A percentile compares a stretch with the other conserved stretches of the same genome.
Conservation (phyloP, 2,888 invertebrate genomes). For the Psylliodes chrysocephalus region DNA sequence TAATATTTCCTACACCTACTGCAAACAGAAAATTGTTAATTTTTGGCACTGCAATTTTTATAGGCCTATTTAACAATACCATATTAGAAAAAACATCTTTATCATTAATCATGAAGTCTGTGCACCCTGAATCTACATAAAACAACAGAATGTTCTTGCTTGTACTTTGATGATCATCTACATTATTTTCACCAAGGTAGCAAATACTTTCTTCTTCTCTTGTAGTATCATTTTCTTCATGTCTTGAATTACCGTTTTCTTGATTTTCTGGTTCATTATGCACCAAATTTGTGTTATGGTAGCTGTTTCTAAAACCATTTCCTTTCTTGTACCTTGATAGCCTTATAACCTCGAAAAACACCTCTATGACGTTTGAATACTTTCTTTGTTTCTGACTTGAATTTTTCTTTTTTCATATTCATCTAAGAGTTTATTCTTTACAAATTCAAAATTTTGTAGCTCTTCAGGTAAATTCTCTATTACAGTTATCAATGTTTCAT, state of each 20-base stretch:
- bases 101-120: conserved; percentile 26
- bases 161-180: too few relatives aligned
- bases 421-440: too few relatives aligned
- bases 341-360: too few relatives aligned
- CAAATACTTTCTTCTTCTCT: background rate
- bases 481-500: conserved; percentile 39
- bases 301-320: background rate
- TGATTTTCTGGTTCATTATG: background rate
- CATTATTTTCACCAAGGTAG: conserved; percentile 12
- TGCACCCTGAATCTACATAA: conserved; percentile 32
- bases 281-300: background rate
- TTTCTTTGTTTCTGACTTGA: conserved; percentile 19
- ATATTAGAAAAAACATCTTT: conserved; percentile 16
- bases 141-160: too few relatives aligned
- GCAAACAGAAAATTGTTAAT: conserved; percentile 4
- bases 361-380: conserved; percentile 18
- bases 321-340: too few relatives aligned
- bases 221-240: background rate
- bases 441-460: too few relatives aligned
- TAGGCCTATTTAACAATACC: conserved; percentile 16
- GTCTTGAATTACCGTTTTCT: background rate
- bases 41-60: conserved; percentile 29
- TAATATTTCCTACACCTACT: conserved; percentile 11
- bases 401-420: conserved; percentile 1
- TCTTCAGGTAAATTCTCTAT: conserved; percentile 32